Evolutionary conservation across 1,140 invertebrate species (phyloP).

Genomic region (Mercenaria mercenaria): DNA sequence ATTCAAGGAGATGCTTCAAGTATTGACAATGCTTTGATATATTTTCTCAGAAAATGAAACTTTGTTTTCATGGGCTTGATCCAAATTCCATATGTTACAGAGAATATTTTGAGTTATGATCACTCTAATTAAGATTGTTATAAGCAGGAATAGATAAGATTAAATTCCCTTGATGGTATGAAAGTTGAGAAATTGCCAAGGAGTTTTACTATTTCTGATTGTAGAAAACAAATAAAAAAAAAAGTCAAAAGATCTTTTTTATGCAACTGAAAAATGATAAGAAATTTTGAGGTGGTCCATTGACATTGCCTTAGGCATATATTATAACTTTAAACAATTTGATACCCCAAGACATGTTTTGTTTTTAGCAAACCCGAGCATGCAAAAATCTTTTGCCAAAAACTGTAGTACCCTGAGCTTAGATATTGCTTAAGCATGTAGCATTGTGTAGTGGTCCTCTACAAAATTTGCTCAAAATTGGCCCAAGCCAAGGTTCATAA

Average conservation of each 20-base stretch:
- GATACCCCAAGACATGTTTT: too few relatives aligned
- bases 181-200: not conserved
- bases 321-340: too few relatives aligned
- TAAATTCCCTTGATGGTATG: not conserved
- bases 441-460: too few relatives aligned
- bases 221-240: too few relatives aligned
- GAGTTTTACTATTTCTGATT: not conserved
- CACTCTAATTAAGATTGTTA: not conserved
- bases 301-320: too few relatives aligned
- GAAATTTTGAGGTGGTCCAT: too few relatives aligned
- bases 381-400: too few relatives aligned
- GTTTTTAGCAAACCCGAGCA: too few relatives aligned
- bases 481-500: too few relatives aligned
- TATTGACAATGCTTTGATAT: conserved; percentile 21
- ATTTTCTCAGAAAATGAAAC: conserved; percentile 31
- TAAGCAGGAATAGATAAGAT: conserved; percentile 14
- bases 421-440: too few relatives aligned
- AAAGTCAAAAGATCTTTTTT: not conserved
- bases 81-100: conserved; percentile 30
- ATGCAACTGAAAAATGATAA: not conserved
- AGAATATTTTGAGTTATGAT: conserved; percentile 27
- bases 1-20: not conserved
- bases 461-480: too few relatives aligned
- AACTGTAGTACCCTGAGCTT: too few relatives aligned
- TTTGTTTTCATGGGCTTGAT: conserved; percentile 16